Evolutionary conservation across 2,113 vertebrate genomes (phyloP).

Genomic region (Seriola dumerili): DNA sequence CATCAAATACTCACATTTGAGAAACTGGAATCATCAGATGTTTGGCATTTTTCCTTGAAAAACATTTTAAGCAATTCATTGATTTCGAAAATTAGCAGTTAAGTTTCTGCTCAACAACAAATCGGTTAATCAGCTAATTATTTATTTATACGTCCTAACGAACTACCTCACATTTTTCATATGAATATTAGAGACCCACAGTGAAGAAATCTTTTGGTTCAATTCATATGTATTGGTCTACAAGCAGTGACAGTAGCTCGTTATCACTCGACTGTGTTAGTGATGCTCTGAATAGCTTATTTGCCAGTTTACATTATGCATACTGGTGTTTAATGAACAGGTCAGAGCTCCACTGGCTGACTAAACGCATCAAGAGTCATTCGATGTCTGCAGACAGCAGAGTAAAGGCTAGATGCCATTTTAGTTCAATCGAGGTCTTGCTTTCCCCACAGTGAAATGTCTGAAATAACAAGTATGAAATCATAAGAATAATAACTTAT

Average conservation of each 20-base stretch:
- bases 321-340: slow-evolving; percentile 58
- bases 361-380: slow-evolving; percentile 51
- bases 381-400: slow-evolving; percentile 39
- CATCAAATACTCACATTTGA: too few relatives aligned
- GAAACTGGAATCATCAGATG: neutral
- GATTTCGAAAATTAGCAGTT: neutral
- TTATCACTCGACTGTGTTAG: slow-evolving; percentile 18
- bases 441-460: slow-evolving; percentile 5
- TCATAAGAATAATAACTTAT: neutral
- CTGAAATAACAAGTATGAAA: neutral
- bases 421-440: slow-evolving; percentile 28
- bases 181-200: neutral
- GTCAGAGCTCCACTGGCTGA: slow-evolving; percentile 52
- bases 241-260: neutral
- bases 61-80: neutral
- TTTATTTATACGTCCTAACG: too few relatives aligned
- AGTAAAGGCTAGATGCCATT: slow-evolving; percentile 28
- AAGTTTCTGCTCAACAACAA: neutral
- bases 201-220: neutral
- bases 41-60: neutral
- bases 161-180: neutral
- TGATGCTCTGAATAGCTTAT: slow-evolving; percentile 58
- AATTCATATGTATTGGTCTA: neutral
- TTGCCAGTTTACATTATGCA: slow-evolving; percentile 59
- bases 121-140: neutral